A percentile compares a stretch with the other conserved stretches of the same genome.
These are phyloP conservation scores for Isurus oxyrinchus DNA, from an alignment of 2,113 vertebrate genomes.

Conservation along the genomic window DNA sequence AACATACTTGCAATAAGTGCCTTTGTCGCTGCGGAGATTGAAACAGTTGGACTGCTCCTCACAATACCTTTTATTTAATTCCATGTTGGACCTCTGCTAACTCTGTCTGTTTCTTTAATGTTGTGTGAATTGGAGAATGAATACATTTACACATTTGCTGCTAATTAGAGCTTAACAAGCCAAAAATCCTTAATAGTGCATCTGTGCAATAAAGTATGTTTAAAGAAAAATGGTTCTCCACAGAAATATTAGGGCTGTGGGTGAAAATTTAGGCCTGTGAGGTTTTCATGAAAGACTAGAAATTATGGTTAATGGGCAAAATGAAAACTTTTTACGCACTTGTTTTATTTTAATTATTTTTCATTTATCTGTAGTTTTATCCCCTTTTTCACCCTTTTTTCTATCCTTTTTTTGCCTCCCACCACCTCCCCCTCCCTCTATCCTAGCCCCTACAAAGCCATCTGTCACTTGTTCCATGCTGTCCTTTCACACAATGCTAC, in stretches of 20 bases:
- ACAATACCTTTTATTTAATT: not conserved
- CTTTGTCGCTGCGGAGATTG: not conserved
- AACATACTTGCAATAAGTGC: too few species aligned
- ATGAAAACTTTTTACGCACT: too few species aligned
- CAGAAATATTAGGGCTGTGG: not conserved
- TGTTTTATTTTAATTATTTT: too few species aligned
- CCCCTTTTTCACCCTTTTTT: too few species aligned
- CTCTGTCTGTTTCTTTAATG: not conserved
- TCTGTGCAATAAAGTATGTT: not conserved
- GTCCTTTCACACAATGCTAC: too few species aligned
- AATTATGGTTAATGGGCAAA: not conserved
- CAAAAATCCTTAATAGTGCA: not conserved
- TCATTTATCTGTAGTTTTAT: too few species aligned
- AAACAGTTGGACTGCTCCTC: not conserved
- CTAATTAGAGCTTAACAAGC: not conserved
- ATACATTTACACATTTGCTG: not conserved
- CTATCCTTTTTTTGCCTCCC: too few species aligned
- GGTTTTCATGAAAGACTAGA: not conserved
- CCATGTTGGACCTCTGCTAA: not conserved
- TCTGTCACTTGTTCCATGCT: too few species aligned
- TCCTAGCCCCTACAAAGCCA: too few species aligned
- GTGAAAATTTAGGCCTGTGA: not conserved
- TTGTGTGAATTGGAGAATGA: not conserved
- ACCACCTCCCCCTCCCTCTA: too few species aligned
- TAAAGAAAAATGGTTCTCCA: not conserved